These are phyloP conservation scores for Calliopum simillimum DNA, from an alignment of 2,888 invertebrate species.

Conservation along the genomic window DNA sequence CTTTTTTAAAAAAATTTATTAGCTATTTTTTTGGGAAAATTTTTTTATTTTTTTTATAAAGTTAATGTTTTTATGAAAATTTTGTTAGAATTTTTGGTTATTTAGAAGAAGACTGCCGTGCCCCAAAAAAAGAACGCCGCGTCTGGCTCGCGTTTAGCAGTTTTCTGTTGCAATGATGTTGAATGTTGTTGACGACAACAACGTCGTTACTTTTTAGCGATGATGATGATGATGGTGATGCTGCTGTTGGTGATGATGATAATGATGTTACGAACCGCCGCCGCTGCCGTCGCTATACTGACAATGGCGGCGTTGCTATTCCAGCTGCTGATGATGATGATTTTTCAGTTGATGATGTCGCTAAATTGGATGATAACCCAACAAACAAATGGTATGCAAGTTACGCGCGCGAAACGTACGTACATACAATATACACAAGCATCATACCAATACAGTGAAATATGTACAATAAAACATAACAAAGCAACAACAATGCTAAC, in stretches of 20 bases:
- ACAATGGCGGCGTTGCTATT: background rate
- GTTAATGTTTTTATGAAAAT: constrained; percentile 5
- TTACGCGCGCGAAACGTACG: constrained; percentile 19
- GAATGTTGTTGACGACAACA: constrained; percentile 59
- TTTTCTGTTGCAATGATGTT: constrained; percentile 64
- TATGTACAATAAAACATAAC: constrained; percentile 41
- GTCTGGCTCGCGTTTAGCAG: constrained; percentile 66
- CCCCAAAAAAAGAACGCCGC: constrained; percentile 64
- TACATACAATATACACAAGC: constrained; percentile 16
- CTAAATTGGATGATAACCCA: constrained; percentile 28
- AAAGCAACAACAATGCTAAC: constrained; percentile 20
- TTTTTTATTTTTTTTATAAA: constrained; percentile 5
- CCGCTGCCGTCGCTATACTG: background rate
- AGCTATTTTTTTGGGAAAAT: constrained; percentile 6
- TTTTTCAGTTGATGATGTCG: constrained; percentile 31
- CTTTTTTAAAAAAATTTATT: constrained; percentile 7
- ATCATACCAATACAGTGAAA: constrained; percentile 40
- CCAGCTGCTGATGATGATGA: constrained; percentile 9
- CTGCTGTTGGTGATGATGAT: constrained; percentile 28
- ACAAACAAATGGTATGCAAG: constrained; percentile 15
- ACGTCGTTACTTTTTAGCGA: constrained; percentile 44
- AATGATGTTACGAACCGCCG: constrained; percentile 8
- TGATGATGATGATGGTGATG: constrained; percentile 31
- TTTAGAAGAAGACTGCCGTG: constrained; percentile 47
- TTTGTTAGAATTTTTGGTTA: constrained; percentile 28